phyloP scores from a whole-genome alignment of 2,113 vertebrate species.

The Myodes glareolus region DNA sequence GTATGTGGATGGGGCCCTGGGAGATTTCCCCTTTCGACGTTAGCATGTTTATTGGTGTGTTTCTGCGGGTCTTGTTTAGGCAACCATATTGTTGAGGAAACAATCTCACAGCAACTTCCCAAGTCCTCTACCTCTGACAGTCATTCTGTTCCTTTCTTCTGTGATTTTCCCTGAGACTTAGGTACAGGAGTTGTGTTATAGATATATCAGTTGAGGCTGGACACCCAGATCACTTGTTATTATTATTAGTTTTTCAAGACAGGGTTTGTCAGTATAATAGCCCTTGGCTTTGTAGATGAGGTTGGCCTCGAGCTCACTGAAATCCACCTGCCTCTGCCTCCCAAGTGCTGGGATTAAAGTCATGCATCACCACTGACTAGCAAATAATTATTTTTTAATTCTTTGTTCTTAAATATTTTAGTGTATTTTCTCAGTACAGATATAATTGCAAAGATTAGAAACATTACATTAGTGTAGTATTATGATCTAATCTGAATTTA shows the following conservation, averaged over 20 bases:
- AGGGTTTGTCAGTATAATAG: no score
- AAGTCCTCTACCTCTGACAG: background rate
- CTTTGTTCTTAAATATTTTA: conserved; percentile 53
- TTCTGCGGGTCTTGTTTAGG: background rate
- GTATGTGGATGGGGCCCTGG: background rate
- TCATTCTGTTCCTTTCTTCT: background rate
- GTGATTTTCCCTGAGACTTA: no score
- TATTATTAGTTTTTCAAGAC: no score
- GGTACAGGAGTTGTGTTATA: no score
- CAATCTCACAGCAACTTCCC: background rate
- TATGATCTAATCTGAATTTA: conserved; percentile 18
- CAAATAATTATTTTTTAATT: conserved; percentile 21
- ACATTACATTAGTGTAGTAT: background rate
- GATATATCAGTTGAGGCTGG: no score
- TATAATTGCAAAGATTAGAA: conserved; percentile 57
- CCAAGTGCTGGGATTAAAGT: no score
- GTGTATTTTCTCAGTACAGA: conserved; percentile 39
- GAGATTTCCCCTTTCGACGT: no score
- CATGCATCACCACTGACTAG: no score
- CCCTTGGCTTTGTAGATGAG: no score
- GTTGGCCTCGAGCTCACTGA: no score
- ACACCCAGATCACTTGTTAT: background rate
- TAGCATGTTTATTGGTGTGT: background rate
- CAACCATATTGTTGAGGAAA: background rate
- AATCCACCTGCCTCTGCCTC: no score